phyloP scores from a whole-genome alignment of 2,113 vertebrate species.

The Osmerus mordax region DNA sequence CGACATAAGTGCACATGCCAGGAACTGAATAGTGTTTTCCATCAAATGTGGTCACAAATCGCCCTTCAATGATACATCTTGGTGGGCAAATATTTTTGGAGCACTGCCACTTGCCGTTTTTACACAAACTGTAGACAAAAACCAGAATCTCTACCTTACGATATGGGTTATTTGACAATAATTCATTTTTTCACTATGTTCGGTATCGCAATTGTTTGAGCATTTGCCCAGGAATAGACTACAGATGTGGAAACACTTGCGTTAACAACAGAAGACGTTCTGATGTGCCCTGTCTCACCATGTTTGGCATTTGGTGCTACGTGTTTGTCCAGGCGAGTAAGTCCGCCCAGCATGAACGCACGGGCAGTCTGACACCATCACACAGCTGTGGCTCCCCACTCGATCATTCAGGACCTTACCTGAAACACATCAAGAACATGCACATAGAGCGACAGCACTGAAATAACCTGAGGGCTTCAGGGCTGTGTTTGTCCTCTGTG shows the following conservation, averaged over 20 bases:
- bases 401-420: slow-evolving; percentile 61
- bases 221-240: too few species aligned
- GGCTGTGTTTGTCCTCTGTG: too few species aligned
- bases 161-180: not conserved
- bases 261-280: not conserved
- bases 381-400: slow-evolving; percentile 31
- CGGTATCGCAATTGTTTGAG: too few species aligned
- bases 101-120: slow-evolving; percentile 61
- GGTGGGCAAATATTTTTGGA: slow-evolving; percentile 40
- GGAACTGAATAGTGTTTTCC: slow-evolving; percentile 64
- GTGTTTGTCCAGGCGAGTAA: slow-evolving; percentile 38
- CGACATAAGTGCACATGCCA: slow-evolving; percentile 62
- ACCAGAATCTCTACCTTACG: too few species aligned
- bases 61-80: slow-evolving; percentile 62
- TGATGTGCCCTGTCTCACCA: slow-evolving; percentile 53
- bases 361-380: slow-evolving; percentile 45
- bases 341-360: slow-evolving; percentile 49
- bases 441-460: too few species aligned
- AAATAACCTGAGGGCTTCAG: too few species aligned
- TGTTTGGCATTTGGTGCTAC: slow-evolving; percentile 59
- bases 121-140: slow-evolving; percentile 47
- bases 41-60: slow-evolving; percentile 68
- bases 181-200: not conserved
- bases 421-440: slow-evolving; percentile 14
- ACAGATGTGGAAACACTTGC: not conserved